A percentile compares a stretch with the other conserved stretches of the same genome.
Conservation (phyloP, 2,113 vertebrate species). For the Ceratotherium simum region DNA sequence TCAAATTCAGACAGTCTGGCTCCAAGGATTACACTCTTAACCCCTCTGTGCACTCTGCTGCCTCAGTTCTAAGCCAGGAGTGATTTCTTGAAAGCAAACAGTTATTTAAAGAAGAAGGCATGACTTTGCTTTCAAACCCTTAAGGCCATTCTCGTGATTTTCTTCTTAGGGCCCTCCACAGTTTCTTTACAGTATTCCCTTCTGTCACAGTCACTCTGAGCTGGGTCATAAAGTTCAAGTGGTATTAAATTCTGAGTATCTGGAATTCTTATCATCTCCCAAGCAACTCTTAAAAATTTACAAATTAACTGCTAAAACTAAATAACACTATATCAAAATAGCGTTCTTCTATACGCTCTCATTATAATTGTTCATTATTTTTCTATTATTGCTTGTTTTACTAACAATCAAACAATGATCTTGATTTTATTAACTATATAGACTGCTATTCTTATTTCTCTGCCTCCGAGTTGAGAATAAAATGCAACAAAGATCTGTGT, state of each 20-base stretch:
- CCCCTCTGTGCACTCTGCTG: neutral
- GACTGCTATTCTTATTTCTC: neutral
- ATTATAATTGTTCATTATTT: neutral
- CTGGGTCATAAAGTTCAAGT: neutral
- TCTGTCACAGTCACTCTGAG: neutral
- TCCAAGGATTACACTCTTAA: neutral
- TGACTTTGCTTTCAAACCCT: slow-evolving; percentile 40
- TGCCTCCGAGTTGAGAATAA: neutral
- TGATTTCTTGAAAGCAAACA: slow-evolving; percentile 46
- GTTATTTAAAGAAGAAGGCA: slow-evolving; percentile 23
- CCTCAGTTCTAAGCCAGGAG: neutral
- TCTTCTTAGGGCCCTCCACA: neutral
- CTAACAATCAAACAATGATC: neutral
- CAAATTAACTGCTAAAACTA: neutral
- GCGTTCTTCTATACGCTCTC: neutral
- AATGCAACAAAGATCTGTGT: neutral
- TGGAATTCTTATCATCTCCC: neutral
- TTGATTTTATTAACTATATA: neutral
- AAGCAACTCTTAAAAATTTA: neutral
- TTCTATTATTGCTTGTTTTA: neutral
- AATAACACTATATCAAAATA: neutral
- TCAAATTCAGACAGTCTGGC: neutral
- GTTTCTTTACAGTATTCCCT: neutral
- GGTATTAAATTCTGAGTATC: slow-evolving; percentile 19
- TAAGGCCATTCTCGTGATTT: neutral